Conservation (phyloP, 2,888 invertebrate genomes). For the Aproaerema taeniolella region DNA sequence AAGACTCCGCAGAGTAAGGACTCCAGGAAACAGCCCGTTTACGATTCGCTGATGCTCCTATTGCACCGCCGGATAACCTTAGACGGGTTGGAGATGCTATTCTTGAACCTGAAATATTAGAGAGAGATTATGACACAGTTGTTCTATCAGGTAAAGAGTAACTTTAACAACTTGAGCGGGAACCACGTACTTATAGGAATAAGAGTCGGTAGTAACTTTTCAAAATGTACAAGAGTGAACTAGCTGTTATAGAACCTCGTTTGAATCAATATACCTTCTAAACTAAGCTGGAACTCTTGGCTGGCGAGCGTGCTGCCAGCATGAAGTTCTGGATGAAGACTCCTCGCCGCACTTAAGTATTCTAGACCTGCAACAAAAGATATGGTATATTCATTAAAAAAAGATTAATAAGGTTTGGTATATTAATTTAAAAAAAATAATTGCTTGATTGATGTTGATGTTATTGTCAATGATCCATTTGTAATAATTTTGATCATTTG, state of each 20-base stretch:
- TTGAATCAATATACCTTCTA: slow-evolving; percentile 89
- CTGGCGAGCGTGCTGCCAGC: slow-evolving; percentile 85
- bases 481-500: too few species aligned
- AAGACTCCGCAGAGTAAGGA: slow-evolving; percentile 94
- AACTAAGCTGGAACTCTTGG: slow-evolving; percentile 92
- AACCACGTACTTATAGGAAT: neutral
- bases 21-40: slow-evolving; percentile 97
- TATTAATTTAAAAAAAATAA: too few species aligned
- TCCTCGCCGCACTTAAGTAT: slow-evolving; percentile 67
- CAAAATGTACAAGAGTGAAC: too few species aligned
- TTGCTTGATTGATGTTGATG: too few species aligned
- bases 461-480: too few species aligned
- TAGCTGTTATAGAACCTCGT: too few species aligned
- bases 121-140: too few species aligned
- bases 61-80: slow-evolving; percentile 64
- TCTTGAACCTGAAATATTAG: slow-evolving; percentile 55
- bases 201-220: neutral
- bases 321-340: slow-evolving; percentile 78
- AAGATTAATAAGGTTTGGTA: too few species aligned
- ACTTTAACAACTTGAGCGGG: too few species aligned
- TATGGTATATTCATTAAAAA: too few species aligned
- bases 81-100: slow-evolving; percentile 68
- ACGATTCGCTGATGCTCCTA: slow-evolving; percentile 80
- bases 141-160: too few species aligned
- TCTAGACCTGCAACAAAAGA: slow-evolving; percentile 64